phyloP scores from a whole-genome alignment of 2,888 invertebrate species.

The Rutpela maculata region DNA sequence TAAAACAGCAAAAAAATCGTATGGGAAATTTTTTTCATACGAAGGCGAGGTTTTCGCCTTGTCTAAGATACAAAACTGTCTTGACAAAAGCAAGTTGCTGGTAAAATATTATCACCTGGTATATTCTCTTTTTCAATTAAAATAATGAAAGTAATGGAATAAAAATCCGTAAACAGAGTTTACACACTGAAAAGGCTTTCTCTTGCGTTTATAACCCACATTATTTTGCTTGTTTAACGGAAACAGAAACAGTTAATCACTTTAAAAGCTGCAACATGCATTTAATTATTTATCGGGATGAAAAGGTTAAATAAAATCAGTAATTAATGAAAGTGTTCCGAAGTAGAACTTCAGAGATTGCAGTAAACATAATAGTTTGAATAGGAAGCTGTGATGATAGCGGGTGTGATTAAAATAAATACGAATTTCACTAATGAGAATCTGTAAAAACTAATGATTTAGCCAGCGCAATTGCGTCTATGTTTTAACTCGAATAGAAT shows the following conservation, averaged over 20 bases:
- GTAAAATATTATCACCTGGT: no score
- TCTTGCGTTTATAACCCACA: conserved; percentile 1
- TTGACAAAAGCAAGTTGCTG: no score
- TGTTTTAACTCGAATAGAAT: no score
- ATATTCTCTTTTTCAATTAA: no score
- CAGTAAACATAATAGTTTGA: not conserved
- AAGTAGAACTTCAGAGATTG: not conserved
- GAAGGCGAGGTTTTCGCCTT: no score
- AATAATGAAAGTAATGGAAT: no score
- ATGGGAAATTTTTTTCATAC: no score
- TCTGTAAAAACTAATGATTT: not conserved
- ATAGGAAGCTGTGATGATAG: not conserved
- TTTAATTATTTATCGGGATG: not conserved
- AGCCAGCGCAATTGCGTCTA: no score
- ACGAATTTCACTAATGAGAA: not conserved
- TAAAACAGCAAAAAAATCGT: no score
- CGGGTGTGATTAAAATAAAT: not conserved
- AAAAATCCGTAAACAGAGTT: no score
- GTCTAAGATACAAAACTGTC: no score
- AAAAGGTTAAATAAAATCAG: not conserved
- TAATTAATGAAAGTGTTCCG: not conserved
- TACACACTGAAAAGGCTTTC: not conserved
- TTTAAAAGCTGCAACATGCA: not conserved
- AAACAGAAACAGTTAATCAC: not conserved
- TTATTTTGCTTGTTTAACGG: not conserved